Base-by-base conservation (phyloP, 2,113 vertebrate genomes). In the Bombycilla garrulus region DNA sequence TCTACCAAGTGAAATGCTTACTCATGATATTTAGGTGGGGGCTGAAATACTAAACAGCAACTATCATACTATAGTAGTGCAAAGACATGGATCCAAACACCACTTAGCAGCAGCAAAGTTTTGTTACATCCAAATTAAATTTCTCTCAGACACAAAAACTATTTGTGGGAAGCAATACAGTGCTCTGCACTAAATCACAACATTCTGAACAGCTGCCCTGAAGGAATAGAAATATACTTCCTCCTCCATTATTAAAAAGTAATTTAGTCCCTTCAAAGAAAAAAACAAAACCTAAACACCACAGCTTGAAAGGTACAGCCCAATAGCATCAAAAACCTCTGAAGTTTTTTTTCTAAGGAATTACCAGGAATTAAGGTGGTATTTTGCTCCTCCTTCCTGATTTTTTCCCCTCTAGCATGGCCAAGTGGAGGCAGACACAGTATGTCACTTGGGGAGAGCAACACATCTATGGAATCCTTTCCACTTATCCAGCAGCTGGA, bases 221-320 rank as follows among this genome's bases (percentile, higher is more conserved):
- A 62, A 94, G 91, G 69, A 94, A 66, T 0, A 93, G 73, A 81
- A 92, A 73, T 17, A 91, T 9, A 70, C 60, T 80, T 91, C 61
- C 69, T 88, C 50, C 38, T 79, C 66, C 50, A 62, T 81, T 96
- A 92, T 89, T 86, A 94, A 93, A 91, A 95, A 89, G 51, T 84
- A 86, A 70, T 92, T 78, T 77, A 81, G 38, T 50, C 35, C 21
- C 16, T 48, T 91, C 77, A 58, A 7, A 91, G 24, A 21, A n/a
- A 53, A 54, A 31, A 22, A 65, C 50, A 28, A 11, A 28, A 2
- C 4, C 9, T 9, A n/a, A 53, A 45, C n/a, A 35, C 11, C 23
- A 28, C 28, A 70, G 16, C 26, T 33, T 70, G 64, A 91, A 93
- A 73, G 18, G 28, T 33, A 76, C 14, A 29, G 57, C 15, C 21